A percentile compares a stretch with the other conserved stretches of the same genome.
These are phyloP conservation scores for Sebastes nivosus DNA, from an alignment of 2,797 vertebrate genomes.

Conservation along the genomic window DNA sequence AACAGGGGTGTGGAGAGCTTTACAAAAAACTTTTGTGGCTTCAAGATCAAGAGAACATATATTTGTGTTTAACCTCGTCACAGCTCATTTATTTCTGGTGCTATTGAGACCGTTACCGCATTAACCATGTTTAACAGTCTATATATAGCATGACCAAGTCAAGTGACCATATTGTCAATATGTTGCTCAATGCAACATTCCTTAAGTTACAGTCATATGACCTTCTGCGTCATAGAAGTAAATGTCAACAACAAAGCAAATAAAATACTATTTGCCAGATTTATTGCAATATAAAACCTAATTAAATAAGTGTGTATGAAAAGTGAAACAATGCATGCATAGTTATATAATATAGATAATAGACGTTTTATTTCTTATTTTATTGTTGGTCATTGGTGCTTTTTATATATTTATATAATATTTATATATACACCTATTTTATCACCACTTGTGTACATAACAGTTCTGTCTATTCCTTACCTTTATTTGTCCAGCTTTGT, in stretches of 20 bases:
- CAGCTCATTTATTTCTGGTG: not conserved
- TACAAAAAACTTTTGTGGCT: not conserved
- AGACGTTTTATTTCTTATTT: too few species aligned
- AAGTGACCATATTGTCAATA: not conserved
- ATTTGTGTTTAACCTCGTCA: constrained; percentile 3
- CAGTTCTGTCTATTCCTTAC: too few species aligned
- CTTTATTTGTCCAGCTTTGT: too few species aligned
- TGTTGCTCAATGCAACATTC: not conserved
- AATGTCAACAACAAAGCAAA: not conserved
- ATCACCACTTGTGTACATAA: too few species aligned
- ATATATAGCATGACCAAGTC: not conserved
- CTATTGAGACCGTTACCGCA: not conserved
- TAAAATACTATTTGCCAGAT: not conserved
- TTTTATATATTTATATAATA: too few species aligned
- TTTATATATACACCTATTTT: too few species aligned
- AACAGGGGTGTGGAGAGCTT: constrained; percentile 44
- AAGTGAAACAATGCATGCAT: not conserved
- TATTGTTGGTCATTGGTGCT: too few species aligned
- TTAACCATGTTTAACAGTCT: not conserved
- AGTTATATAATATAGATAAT: not conserved
- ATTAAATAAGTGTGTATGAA: not conserved
- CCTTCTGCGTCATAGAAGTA: not conserved
- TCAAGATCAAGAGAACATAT: constrained; percentile 2
- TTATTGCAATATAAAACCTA: not conserved
- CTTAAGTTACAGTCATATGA: not conserved